Conservation (phyloP, 2,888 invertebrate species). For the Onchidella celtica region DNA sequence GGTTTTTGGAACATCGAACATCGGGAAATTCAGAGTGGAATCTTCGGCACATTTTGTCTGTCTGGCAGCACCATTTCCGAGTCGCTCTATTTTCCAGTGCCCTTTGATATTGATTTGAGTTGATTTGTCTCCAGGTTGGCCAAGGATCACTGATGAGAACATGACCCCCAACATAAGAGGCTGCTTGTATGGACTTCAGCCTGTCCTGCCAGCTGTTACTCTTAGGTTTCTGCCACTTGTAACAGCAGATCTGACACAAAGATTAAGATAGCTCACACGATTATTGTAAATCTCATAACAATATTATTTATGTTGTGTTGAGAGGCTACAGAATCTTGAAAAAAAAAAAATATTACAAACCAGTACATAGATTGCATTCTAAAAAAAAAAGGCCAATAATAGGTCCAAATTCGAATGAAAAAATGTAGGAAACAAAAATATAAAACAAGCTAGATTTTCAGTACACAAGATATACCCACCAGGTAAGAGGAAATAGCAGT, state of each 20-base stretch:
- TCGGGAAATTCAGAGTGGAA: neutral
- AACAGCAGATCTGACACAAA: neutral
- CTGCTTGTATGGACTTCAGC: neutral
- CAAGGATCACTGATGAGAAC: slow-evolving; percentile 12
- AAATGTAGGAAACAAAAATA: too few species aligned
- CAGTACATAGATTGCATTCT: too few species aligned
- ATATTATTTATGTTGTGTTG: too few species aligned
- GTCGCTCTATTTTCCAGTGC: neutral
- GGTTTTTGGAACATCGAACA: neutral
- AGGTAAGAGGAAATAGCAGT: too few species aligned
- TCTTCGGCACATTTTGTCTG: neutral
- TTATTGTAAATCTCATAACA: neutral
- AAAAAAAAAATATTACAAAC: too few species aligned
- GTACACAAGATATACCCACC: too few species aligned
- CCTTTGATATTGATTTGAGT: neutral
- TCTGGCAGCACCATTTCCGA: neutral
- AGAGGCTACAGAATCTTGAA: too few species aligned
- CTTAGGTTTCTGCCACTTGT: neutral
- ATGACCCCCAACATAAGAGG: neutral
- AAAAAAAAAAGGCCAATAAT: too few species aligned
- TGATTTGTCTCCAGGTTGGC: neutral
- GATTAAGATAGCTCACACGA: neutral
- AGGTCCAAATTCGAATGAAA: too few species aligned
- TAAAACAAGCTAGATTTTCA: too few species aligned
- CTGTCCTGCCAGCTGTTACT: neutral